A percentile compares a stretch with the other conserved stretches of the same genome.
Conservation (phyloP, 2,888 invertebrate genomes). For the Ormyrus thymus region DNA sequence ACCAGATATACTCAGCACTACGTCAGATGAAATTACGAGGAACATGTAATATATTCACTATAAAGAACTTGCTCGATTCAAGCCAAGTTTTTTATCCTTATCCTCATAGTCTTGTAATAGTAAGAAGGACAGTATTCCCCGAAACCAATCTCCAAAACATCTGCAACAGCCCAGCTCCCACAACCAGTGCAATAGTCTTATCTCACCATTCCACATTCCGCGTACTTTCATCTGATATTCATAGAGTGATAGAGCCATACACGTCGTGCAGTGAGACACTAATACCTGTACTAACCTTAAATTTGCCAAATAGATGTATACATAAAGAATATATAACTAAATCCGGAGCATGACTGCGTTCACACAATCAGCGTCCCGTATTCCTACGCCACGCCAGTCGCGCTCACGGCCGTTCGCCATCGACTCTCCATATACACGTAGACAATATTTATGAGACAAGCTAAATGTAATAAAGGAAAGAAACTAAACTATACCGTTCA, state of each 20-base stretch:
- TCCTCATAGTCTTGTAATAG: too few relatives aligned
- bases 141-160: too few relatives aligned
- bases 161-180: too few relatives aligned
- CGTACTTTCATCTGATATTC: constrained; percentile 17
- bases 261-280: background rate
- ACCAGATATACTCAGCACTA: background rate
- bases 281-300: constrained; percentile 26
- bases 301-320: constrained; percentile 48
- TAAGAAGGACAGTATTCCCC: too few relatives aligned
- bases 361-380: constrained; percentile 68
- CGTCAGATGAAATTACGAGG: constrained; percentile 25
- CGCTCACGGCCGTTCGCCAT: constrained; percentile 69
- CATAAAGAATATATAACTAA: constrained; percentile 27
- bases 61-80: too few relatives aligned
- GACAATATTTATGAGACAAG: constrained; percentile 75
- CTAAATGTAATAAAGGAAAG: constrained; percentile 53
- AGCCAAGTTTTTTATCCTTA: too few relatives aligned
- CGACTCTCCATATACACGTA: constrained; percentile 70
- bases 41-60: too few relatives aligned
- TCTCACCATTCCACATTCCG: too few relatives aligned
- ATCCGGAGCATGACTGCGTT: constrained; percentile 31
- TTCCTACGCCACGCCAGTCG: constrained; percentile 71
- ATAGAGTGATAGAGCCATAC: constrained; percentile 15
- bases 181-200: too few relatives aligned
- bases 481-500: constrained; percentile 60